Evolutionary conservation across 2,888 invertebrate genomes (phyloP), one percentile per base, ranked within the genome.

Genomic region (Galerucella calmariensis): DNA sequence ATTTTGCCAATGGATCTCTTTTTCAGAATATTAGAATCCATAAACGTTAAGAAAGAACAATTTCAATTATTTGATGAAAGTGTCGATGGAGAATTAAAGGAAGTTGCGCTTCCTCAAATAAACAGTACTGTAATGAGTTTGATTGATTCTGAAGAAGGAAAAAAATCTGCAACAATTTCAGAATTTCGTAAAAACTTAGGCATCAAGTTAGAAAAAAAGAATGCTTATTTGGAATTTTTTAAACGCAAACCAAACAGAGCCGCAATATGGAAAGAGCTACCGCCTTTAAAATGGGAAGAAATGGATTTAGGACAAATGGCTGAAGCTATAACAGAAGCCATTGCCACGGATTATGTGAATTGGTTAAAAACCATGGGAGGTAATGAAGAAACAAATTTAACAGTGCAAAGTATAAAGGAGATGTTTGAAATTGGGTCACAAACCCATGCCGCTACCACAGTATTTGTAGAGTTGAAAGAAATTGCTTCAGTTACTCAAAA

Each of bases 371-470:
- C 79, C 12, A 73, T 84, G 56, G 85, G 86, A 1, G 81, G 81
- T 44, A 81, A 84, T 35, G 77, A 79, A 69, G 81, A 79, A 51
- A 66, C 80, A 2, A 81, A 82, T 10, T 75, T 87, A 12, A 85
- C 83, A 66, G 84, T 85, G n/a, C 79, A 81, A 48, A 81, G 82
- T 16, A 81, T 88, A 12, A 81, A 86, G 35, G 84, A 85, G 68
- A 84, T 88, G 84, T 87, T 88, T 79, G 86, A 91, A 89, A 89
- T 91, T 69, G 90, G 91, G 72, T 91, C 91, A 79, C 88, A 91
- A 76, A 89, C 89, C 8, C 90, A 91, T 76, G 90, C 89, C 1
- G 88, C 91, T 0, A 88, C 87, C 69, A 89, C 91, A 75, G 85
- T 92, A 41, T 86, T 88, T 84, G 88, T 92, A 1, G 83, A 89